Percentiles rank a stretch among this genome's conserved stretches.
Evolutionary conservation across 2,888 invertebrate genomes (phyloP).

Genomic region (Heteromyza rotundicornis): DNA sequence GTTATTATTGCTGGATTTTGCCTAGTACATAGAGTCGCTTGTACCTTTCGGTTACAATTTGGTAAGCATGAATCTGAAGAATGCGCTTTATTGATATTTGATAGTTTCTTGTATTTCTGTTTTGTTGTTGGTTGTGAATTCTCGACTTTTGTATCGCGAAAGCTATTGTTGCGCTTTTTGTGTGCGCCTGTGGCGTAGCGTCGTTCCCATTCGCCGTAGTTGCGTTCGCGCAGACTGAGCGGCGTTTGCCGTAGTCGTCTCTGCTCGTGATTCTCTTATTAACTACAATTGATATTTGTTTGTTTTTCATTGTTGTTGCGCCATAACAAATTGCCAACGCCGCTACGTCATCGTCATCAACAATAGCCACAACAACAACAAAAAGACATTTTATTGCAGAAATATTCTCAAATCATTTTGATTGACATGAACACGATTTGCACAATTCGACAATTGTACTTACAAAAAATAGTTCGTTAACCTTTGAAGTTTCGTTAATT

Average conservation of each 20-base stretch:
- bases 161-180: no score
- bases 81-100: constrained; percentile 6
- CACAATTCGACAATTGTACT: not conserved
- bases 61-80: not conserved
- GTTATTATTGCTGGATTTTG: not conserved
- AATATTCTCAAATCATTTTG: not conserved
- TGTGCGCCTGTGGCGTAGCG: no score
- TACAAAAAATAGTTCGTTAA: no score
- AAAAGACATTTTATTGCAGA: not conserved
- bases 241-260: no score
- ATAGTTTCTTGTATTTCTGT: constrained; percentile 3
- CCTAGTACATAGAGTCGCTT: not conserved
- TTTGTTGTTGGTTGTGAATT: no score
- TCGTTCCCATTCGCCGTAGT: no score
- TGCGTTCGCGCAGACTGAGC: no score
- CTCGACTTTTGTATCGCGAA: no score
- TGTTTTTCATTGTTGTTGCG: not conserved
- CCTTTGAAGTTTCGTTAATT: no score
- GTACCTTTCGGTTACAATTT: not conserved
- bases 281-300: not conserved
- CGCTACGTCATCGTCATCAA: not conserved
- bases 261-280: not conserved
- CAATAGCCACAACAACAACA: not conserved
- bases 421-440: constrained; percentile 2
- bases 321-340: constrained; percentile 1